Evolutionary conservation across 1,140 invertebrate species (phyloP), one percentile per base, ranked within the genome.

Genomic region (Schlechtendalia chinensis): DNA sequence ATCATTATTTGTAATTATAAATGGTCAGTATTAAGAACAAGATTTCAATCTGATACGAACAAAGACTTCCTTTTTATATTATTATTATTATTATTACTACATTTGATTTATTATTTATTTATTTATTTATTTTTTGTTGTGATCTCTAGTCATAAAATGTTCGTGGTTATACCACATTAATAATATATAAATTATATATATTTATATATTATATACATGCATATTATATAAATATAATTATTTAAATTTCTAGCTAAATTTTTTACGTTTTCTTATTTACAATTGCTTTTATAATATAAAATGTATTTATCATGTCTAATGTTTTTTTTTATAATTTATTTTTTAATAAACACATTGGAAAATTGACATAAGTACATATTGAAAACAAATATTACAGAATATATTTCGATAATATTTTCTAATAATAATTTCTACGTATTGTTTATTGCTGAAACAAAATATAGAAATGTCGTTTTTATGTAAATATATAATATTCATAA

Each of bases 91-190:
- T 45, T 69, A 39, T 53, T 12, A 16, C 27, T 50, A 17, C 27
- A 22, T 16, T 50, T 24, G 47, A 24, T 19, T 19, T 67, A 67
- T 45, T 32, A n/a, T 29, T 8, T 29, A 17, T 61, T 63, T n/a
- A 32, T 45, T 67, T 67, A 39, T 69, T 69, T 50, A 50, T 72
- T 72, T 72, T 54, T 72, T 27, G 53, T 72, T 27, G 53, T 54
- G 69, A 72, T 72, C 69, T 72, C 69, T 72, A 72, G 69, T 72
- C 69, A 54, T 72, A 72, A 29, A 8, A 29, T n/a, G 53, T 72
- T 54, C 27, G 50, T 72, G 69, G 69, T 72, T 29, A n/a, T 6
- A 27, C 47, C 47, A 54, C 22, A 71, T 50, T 71, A 71, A 71
- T 22, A 71, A 53, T 27, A 71, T 53, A 65, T 2, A 0, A 45